Evolutionary conservation across 2,113 vertebrate genomes (phyloP).

Genomic region (Trinectes maculatus): DNA sequence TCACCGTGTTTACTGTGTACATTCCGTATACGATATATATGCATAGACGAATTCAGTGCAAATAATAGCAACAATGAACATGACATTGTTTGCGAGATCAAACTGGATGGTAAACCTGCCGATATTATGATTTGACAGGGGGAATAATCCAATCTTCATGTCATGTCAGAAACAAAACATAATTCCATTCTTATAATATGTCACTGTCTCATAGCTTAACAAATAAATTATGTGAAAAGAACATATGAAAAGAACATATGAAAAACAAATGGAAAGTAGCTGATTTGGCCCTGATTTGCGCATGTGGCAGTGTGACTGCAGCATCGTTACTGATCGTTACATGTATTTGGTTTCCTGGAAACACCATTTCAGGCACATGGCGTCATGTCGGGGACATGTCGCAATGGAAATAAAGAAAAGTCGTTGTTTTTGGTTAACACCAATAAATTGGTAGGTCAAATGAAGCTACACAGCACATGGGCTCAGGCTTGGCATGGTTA

Average conservation of each 20-base stretch:
- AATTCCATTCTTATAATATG: background rate
- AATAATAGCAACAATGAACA: background rate
- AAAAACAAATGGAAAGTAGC: no score
- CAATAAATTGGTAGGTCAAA: background rate
- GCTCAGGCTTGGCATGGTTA: slow-evolving; percentile 15
- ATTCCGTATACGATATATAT: slow-evolving; percentile 13
- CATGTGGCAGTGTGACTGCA: background rate
- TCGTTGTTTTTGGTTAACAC: background rate
- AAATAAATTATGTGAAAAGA: slow-evolving; percentile 6
- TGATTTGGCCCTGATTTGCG: no score
- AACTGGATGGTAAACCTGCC: background rate
- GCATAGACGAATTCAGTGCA: background rate
- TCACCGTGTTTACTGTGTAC: no score
- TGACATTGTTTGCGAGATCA: background rate
- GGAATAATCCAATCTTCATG: background rate
- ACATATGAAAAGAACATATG: slow-evolving; percentile 1
- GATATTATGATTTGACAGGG: background rate
- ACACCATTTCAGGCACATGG: no score
- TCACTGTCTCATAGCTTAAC: slow-evolving; percentile 18
- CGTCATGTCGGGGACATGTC: background rate
- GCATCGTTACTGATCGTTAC: background rate
- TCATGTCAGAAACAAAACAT: background rate
- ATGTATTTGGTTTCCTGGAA: no score
- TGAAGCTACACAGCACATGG: background rate
- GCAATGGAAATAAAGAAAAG: background rate